These are phyloP conservation scores for Trachythela sp. DNA, from an alignment of 64 coral and sea anemone genomes.

Conservation along the genomic window DNA sequence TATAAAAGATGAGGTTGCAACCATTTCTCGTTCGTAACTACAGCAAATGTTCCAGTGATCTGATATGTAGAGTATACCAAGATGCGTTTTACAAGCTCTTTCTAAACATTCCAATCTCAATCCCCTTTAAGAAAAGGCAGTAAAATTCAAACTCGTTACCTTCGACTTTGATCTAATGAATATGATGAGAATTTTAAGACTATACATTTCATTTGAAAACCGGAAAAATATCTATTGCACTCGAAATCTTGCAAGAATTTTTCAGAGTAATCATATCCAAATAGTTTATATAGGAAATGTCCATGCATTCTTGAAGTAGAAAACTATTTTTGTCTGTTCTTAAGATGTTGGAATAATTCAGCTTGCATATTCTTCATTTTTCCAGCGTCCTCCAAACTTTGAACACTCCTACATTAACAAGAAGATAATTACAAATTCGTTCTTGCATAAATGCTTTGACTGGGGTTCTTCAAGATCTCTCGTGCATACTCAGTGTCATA, in stretches of 20 bases:
- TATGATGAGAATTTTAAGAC: neutral
- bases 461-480: neutral
- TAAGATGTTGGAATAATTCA: constrained; percentile 78
- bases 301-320: neutral
- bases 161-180: neutral
- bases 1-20: too few relatives aligned
- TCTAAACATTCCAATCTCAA: too few relatives aligned
- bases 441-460: neutral
- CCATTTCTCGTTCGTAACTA: too few relatives aligned
- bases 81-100: too few relatives aligned
- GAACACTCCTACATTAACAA: constrained; percentile 66
- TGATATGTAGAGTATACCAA: too few relatives aligned
- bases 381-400: constrained; percentile 63
- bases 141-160: too few relatives aligned
- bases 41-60: too few relatives aligned
- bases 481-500: neutral
- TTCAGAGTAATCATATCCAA: neutral
- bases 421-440: neutral
- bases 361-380: constrained; percentile 87
- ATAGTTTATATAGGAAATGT: neutral
- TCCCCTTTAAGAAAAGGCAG: neutral
- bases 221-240: neutral
- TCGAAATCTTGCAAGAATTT: neutral
- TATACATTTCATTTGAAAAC: neutral
- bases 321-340: constrained; percentile 42